These are phyloP conservation scores for Papilio elwesi DNA, from an alignment of 2,888 invertebrate species.

Conservation along the genomic window DNA sequence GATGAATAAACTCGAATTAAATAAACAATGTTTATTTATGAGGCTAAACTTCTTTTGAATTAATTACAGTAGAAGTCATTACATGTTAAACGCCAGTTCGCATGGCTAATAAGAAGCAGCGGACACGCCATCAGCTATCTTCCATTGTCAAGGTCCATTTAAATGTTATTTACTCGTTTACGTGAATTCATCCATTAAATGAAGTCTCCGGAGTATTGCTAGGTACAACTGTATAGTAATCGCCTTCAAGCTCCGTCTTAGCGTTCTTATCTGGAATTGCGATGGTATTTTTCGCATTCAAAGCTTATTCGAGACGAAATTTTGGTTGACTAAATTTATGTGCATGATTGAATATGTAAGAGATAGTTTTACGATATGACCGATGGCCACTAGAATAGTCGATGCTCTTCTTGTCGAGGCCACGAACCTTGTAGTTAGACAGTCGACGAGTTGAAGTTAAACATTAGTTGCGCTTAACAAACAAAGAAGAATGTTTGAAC, in stretches of 20 bases:
- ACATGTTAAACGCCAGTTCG: constrained; percentile 28
- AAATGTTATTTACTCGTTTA: constrained; percentile 22
- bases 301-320: background rate
- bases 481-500: too few species aligned
- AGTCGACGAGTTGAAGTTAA: too few species aligned
- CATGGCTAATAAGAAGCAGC: constrained; percentile 17
- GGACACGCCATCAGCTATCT: constrained; percentile 10
- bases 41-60: constrained; percentile 4
- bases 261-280: background rate
- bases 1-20: constrained; percentile 15
- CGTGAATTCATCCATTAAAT: constrained; percentile 25
- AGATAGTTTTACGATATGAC: background rate
- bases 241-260: constrained; percentile 1
- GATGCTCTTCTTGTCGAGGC: too few species aligned
- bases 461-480: too few species aligned
- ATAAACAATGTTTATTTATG: constrained; percentile 4
- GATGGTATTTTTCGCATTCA: background rate
- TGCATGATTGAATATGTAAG: constrained; percentile 2
- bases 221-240: constrained; percentile 3
- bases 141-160: constrained; percentile 37
- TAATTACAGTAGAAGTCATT: constrained; percentile 12
- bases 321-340: constrained; percentile 5
- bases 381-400: too few species aligned
- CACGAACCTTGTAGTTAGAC: too few species aligned
- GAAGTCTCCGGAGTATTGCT: constrained; percentile 18